phyloP scores from a whole-genome alignment of 1,140 invertebrate species.

The Dysdera silvatica region DNA sequence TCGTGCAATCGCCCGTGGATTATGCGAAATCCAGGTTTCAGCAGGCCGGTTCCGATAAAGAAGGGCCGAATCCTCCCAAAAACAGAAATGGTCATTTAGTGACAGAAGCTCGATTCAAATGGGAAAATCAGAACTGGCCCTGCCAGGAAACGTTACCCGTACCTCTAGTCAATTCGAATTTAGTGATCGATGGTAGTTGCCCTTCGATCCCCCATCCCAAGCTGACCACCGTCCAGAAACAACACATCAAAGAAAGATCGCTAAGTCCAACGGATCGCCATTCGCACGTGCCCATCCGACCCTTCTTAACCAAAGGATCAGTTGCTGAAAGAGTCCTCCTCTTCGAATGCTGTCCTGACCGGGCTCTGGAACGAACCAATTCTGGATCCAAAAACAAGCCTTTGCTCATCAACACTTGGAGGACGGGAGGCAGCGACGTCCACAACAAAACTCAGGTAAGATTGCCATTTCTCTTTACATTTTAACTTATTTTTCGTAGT shows the following conservation, averaged over 20 bases:
- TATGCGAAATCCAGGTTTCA: constrained; percentile 59
- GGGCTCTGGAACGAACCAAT: constrained; percentile 25
- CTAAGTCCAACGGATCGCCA: constrained; percentile 24
- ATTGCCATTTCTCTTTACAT: constrained; percentile 4
- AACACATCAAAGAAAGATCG: constrained; percentile 50
- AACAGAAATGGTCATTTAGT: constrained; percentile 37
- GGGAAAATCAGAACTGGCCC: constrained; percentile 34
- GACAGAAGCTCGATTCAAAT: constrained; percentile 37
- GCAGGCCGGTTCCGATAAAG: constrained; percentile 49
- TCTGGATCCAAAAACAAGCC: constrained; percentile 38
- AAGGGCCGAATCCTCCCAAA: constrained; percentile 46
- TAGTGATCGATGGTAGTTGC: constrained; percentile 24
- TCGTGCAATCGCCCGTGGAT: constrained; percentile 51
- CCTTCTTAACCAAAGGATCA: constrained; percentile 77
- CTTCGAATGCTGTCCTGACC: constrained; percentile 76
- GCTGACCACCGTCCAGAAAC: constrained; percentile 56
- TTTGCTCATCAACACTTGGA: constrained; percentile 48
- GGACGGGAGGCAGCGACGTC: constrained; percentile 51
- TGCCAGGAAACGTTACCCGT: constrained; percentile 16
- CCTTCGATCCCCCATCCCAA: constrained; percentile 57
- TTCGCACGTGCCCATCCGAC: constrained; percentile 58
- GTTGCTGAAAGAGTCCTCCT: constrained; percentile 84
- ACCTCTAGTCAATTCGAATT: constrained; percentile 6
- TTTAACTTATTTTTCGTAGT: neutral
- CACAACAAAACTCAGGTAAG: constrained; percentile 63